These are phyloP conservation scores for Sterna hirundo DNA, from an alignment of 2,113 vertebrate genomes.

Conservation along the genomic window DNA sequence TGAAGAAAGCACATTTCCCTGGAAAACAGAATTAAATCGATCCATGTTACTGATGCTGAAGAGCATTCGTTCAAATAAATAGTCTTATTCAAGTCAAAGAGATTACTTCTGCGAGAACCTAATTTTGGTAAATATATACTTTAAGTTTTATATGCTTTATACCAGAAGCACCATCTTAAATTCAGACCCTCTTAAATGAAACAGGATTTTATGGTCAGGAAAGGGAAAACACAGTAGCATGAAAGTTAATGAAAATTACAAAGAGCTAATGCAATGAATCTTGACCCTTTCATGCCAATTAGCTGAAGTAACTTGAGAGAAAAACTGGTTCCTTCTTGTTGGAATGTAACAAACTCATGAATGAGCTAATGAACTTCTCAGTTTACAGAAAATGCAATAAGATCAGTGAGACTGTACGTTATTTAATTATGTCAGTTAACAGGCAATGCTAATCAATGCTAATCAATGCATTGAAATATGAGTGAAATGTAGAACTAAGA, in stretches of 20 bases:
- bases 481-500: not conserved
- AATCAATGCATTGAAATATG: not conserved
- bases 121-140: not conserved
- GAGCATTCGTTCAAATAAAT: not conserved
- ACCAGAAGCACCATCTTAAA: not conserved
- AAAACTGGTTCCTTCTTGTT: not conserved
- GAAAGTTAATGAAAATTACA: not conserved
- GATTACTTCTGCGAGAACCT: not conserved
- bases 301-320: not conserved
- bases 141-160: not conserved
- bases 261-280: not conserved
- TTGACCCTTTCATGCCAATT: not conserved
- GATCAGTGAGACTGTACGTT: not conserved
- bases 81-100: not conserved
- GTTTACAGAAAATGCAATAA: not conserved
- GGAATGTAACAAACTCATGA: not conserved
- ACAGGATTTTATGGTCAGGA: not conserved
- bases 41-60: not conserved
- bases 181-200: not conserved
- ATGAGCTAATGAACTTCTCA: rapidly evolving
- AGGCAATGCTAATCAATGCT: not conserved
- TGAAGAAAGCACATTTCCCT: not conserved
- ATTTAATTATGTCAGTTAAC: not conserved
- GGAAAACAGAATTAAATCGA: not conserved
- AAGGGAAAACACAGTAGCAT: not conserved